These are phyloP conservation scores for Calidris pugnax DNA, from an alignment of 2,113 vertebrate genomes.

Conservation along the genomic window DNA sequence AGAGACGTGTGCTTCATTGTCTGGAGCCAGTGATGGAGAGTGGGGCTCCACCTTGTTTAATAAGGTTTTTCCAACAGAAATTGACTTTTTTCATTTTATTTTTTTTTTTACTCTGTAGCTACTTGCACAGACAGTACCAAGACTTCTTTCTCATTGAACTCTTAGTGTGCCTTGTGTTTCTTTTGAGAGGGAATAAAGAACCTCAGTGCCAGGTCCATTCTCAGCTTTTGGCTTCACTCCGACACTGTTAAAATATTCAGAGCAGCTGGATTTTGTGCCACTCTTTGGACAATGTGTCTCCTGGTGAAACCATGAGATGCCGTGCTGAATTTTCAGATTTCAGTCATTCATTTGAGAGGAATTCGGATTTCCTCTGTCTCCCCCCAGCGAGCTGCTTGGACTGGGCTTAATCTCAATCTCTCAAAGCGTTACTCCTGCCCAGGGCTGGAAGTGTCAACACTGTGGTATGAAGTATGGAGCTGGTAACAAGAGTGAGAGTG, in stretches of 20 bases:
- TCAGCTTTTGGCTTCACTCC: neutral
- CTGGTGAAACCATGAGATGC: neutral
- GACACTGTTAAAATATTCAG: neutral
- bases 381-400: neutral
- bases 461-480: neutral
- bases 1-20: neutral
- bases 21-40: neutral
- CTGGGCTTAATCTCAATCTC: constrained; percentile 15
- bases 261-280: neutral
- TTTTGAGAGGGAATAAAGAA: neutral
- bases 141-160: neutral
- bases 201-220: neutral
- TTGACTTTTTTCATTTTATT: neutral
- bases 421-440: neutral
- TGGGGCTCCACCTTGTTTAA: neutral
- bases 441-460: neutral
- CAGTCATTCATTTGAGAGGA: neutral
- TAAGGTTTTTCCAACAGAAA: neutral
- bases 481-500: neutral
- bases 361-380: neutral
- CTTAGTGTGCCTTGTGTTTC: neutral
- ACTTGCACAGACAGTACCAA: neutral
- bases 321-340: neutral
- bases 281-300: neutral
- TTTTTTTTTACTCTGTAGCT: too few relatives aligned